These are phyloP conservation scores for Crematogaster levior DNA, from an alignment of 2,888 invertebrate genomes.

Conservation along the genomic window DNA sequence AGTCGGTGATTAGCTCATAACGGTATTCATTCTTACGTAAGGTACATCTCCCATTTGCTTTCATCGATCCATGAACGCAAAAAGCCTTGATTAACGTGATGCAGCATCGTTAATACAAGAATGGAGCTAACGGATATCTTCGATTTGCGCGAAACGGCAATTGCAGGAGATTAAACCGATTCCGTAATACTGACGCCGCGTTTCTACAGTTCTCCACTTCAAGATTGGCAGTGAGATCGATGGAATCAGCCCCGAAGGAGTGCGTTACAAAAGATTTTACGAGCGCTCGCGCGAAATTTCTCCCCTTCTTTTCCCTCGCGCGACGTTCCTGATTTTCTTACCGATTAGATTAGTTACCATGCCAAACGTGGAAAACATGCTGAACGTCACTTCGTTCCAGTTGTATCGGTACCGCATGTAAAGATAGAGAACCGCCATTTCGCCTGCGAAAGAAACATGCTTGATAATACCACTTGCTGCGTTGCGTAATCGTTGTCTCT, in stretches of 20 bases:
- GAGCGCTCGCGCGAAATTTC: not conserved
- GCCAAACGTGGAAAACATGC: conserved; percentile 94
- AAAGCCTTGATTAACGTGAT: conserved; percentile 26
- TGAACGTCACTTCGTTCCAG: conserved; percentile 95
- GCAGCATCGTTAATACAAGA: not conserved
- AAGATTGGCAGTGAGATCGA: not conserved
- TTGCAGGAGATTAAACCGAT: not conserved
- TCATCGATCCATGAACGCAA: conserved; percentile 23
- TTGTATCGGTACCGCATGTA: conserved; percentile 94
- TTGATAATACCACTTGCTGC: not conserved
- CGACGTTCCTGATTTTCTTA: conserved; percentile 84
- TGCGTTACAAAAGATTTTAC: not conserved
- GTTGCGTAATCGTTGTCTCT: not conserved
- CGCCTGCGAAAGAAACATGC: conserved; percentile 88
- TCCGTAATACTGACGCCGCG: not conserved
- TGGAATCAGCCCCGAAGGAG: not conserved
- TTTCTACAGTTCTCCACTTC: not conserved
- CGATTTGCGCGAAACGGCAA: not conserved
- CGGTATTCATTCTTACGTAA: conserved; percentile 53
- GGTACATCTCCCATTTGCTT: conserved; percentile 17
- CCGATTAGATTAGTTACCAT: conserved; percentile 94
- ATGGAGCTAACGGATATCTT: conserved; percentile 15
- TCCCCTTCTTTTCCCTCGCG: not conserved
- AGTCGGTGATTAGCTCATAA: conserved; percentile 51
- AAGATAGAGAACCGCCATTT: conserved; percentile 94